phyloP scores from a whole-genome alignment of 1,140 invertebrate genomes.

The Bombus polaris region DNA sequence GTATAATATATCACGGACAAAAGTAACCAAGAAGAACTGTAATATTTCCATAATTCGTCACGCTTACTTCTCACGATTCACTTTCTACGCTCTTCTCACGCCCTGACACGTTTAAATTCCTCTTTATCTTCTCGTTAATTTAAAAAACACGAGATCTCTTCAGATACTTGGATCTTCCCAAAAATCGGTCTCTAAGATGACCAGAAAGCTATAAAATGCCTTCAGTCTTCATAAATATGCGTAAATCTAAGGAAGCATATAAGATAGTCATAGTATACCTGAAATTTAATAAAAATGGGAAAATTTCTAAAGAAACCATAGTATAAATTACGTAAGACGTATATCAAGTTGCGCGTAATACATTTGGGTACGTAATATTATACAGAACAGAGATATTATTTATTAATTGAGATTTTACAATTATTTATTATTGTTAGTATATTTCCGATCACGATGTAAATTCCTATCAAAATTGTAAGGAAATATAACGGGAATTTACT shows the following conservation, averaged over 20 bases:
- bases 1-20: neutral
- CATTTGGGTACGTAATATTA: no score
- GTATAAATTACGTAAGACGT: no score
- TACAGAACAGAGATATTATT: no score
- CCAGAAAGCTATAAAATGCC: neutral
- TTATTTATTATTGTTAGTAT: no score
- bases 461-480: no score
- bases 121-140: neutral
- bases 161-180: neutral
- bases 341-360: no score
- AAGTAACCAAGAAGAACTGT: slow-evolving; percentile 21
- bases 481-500: no score
- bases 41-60: slow-evolving; percentile 43
- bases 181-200: neutral
- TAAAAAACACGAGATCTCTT: neutral
- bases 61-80: slow-evolving; percentile 46
- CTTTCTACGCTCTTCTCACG: slow-evolving; percentile 49
- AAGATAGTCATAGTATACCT: no score
- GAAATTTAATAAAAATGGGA: no score
- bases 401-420: no score
- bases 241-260: neutral
- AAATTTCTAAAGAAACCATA: no score
- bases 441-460: no score
- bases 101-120: slow-evolving; percentile 29
- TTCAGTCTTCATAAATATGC: neutral